Evolutionary conservation across 2,113 vertebrate species (phyloP).

Genomic region (Acanthochromis polyacanthus): DNA sequence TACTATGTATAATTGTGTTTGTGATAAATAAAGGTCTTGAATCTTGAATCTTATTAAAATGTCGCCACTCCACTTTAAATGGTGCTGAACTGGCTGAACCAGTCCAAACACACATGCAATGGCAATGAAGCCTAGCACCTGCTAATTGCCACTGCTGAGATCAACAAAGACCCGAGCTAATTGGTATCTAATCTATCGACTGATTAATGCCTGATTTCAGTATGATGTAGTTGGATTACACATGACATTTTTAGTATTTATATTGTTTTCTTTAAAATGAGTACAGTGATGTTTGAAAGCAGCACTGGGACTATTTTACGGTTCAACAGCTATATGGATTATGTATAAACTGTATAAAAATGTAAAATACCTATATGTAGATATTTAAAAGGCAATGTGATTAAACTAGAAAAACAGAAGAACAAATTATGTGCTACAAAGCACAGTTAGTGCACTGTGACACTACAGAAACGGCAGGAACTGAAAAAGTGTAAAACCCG

Average conservation of each 20-base stretch:
- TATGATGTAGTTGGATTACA: conserved; percentile 29
- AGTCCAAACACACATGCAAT: background rate
- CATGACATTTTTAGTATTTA: background rate
- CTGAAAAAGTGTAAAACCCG: conserved; percentile 44
- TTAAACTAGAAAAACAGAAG: background rate
- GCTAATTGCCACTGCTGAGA: background rate
- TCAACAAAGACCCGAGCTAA: conserved; percentile 37
- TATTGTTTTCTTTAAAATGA: too few species aligned
- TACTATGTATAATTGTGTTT: too few species aligned
- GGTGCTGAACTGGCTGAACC: too few species aligned
- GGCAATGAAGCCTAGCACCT: background rate
- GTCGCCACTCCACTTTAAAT: too few species aligned
- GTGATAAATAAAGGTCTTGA: too few species aligned
- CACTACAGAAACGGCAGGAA: conserved; percentile 13
- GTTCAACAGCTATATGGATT: background rate
- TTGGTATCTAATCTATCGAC: conserved; percentile 19
- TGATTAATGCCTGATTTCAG: conserved; percentile 31
- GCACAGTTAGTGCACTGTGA: background rate
- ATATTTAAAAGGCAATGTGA: conserved; percentile 1
- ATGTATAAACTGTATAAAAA: background rate
- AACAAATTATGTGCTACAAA: background rate
- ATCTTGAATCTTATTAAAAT: too few species aligned
- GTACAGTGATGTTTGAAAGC: too few species aligned
- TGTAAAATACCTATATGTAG: background rate
- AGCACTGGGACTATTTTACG: background rate